Evolutionary conservation across 2,888 invertebrate species (phyloP), one percentile per base, ranked within the genome.

Genomic region (Cerceris rybyensis): DNA sequence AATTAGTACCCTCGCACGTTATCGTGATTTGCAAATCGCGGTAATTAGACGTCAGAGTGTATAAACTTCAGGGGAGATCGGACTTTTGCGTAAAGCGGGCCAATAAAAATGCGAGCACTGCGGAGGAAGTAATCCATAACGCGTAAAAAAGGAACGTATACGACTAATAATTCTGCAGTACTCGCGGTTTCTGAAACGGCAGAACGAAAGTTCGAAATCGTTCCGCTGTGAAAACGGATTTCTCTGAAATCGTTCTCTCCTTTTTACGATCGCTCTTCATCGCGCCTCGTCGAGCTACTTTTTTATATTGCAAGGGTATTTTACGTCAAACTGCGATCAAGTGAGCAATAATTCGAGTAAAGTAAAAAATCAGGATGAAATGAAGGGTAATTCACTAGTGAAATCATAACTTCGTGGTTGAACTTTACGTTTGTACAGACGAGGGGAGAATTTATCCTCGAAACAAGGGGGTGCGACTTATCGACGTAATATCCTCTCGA

Each of bases 31-130:
- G 74, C 70, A 70, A 63, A 78, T 68, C 70, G 70, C 46, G 67
- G 80, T 85, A 84, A 84, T 84, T 85, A 84, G 81, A 83, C 85
- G 81, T 70, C 75, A 66, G 73, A 70, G 61, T 63, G 63, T 16
- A 70, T 39, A 57, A 74, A 74, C 70, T 79, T 80, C 58, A 41
- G 17, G 11, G 61, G 57, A 43, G 60, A 70, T 78, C 78, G 78
- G 79, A 70, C 60, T 66, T 55, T 54, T 66, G 55, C 67, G 52
- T 52, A 60, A 68, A 78, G 17, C 70, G 28, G 13, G 43, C 7
- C 1, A 6, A 13, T 55, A 28, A 6, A 57, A 59, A 64, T 39
- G 46, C 63, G 14, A 6, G 14, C 55, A 43, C 14, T 28, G 54
- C 67, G 41, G 8, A 2, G 49, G 28, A 42, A 28, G 59, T 54